Evolutionary conservation across 2,797 vertebrate genomes (phyloP), one percentile per base, ranked within the genome.

Genomic region (Tenualosa thibaudeaui): DNA sequence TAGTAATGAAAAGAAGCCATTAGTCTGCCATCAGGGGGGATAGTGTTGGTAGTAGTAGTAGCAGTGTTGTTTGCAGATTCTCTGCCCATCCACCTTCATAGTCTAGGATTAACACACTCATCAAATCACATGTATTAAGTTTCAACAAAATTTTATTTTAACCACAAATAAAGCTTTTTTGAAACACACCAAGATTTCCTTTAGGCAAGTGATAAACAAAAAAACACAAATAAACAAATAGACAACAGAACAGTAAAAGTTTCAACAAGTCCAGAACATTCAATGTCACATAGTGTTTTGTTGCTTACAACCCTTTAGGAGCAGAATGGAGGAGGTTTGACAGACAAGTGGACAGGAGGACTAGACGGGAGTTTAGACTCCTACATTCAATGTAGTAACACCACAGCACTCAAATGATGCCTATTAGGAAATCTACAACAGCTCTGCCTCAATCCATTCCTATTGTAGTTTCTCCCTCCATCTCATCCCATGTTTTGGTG

Each of bases 191-290:
- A 19, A 3, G 46, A 46, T 19, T 46, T 1, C 19, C 22, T 43
- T 78, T 43, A 78, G n/a, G 58, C 71, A 56, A 54, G 22, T 56
- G 54, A 56, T 56, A 56, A 56, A 56, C 53, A 54, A 54, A 56
- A 19, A 86, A 85, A 37, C 71, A 51, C 3, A 58, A 54, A 83
- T 5, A 49, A 56, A 82, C 12, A 78, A 46, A 22, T 49, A 84
- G 37, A 46, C 40, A 78, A 43, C 19, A 9, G 37, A 19, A 78
- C 15, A 22, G 68, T 68, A 12, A 68, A 40, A 37, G 37, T 58
- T 4, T 4, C 56, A 58, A 58, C 68, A 75, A 37, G 15, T 19
- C 43, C 4, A 43, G 62, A 31, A 60, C 58, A 60, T 60, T 60
- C 58, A 37, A 15, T 37, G 65, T 37, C 65, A 13, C 5, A 37